Conservation (phyloP, 30 jellyfish, hydroid and myxozoan species). For the Aurelia aurita region DNA sequence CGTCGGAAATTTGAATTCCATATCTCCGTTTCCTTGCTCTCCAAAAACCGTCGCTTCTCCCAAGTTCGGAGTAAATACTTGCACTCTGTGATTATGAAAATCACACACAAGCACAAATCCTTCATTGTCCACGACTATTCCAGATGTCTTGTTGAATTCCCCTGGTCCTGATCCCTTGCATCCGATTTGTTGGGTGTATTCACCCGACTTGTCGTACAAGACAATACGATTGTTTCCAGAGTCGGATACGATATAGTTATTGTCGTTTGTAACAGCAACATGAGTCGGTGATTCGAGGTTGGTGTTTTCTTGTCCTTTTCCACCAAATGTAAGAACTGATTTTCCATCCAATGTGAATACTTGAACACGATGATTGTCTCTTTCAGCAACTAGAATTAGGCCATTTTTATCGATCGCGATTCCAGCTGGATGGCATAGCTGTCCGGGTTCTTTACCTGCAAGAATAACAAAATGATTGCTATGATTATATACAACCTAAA, state of each 20-base stretch:
- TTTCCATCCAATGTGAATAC: slow-evolving; percentile 90
- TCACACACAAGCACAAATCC: slow-evolving; percentile 89
- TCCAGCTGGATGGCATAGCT: slow-evolving; percentile 92
- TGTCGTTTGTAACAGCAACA: slow-evolving; percentile 87
- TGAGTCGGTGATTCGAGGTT: slow-evolving; percentile 89
- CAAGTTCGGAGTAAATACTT: slow-evolving; percentile 78
- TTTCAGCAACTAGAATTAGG: slow-evolving; percentile 82
- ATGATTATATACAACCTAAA: too few relatives aligned
- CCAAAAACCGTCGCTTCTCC: slow-evolving; percentile 78
- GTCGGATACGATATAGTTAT: slow-evolving; percentile 84
- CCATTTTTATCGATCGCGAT: slow-evolving; percentile 89
- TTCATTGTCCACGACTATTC: slow-evolving; percentile 87
- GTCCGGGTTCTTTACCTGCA: slow-evolving; percentile 85
- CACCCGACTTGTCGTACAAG: slow-evolving; percentile 61
- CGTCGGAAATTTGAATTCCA: slow-evolving; percentile 85
- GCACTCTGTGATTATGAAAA: slow-evolving; percentile 87
- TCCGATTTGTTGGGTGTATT: slow-evolving; percentile 66
- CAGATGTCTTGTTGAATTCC: slow-evolving; percentile 84
- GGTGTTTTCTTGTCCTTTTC: slow-evolving; percentile 67
- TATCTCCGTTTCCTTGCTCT: slow-evolving; percentile 75
- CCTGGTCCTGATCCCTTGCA: slow-evolving; percentile 86
- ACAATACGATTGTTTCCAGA: slow-evolving; percentile 92
- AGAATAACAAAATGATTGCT: not conserved
- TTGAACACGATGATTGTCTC: slow-evolving; percentile 93
- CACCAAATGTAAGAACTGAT: slow-evolving; percentile 72